Conservation (phyloP, 2,113 vertebrate genomes). For the Mesoclemmys tuberculata region DNA sequence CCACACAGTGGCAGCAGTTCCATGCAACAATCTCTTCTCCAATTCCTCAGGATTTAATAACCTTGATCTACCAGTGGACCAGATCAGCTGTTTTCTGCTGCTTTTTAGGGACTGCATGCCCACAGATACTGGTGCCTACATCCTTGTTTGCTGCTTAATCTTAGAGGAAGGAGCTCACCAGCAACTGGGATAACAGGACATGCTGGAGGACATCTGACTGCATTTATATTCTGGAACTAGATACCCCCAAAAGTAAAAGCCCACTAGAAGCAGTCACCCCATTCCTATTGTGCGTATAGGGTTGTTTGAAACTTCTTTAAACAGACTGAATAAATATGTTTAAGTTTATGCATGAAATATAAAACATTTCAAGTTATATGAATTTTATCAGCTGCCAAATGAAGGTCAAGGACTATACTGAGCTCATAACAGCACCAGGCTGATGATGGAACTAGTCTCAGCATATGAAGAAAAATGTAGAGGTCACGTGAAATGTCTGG, state of each 20-base stretch:
- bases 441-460: neutral
- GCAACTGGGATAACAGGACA: neutral
- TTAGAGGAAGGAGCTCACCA: neutral
- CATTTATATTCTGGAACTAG: neutral
- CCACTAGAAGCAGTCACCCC: neutral
- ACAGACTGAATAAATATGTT: neutral
- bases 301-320: neutral
- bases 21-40: rapidly evolving
- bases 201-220: neutral
- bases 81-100: neutral
- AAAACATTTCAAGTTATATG: neutral
- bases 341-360: neutral
- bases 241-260: neutral
- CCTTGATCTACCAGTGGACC: neutral
- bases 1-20: neutral
- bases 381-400: neutral
- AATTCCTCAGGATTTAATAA: neutral
- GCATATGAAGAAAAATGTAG: neutral
- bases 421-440: neutral
- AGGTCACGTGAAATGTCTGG: neutral
- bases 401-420: neutral
- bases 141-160: neutral
- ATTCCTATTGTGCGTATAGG: neutral
- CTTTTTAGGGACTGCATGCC: neutral
- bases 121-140: neutral